Percentiles rank a stretch among this genome's conserved stretches.
phyloP scores from a whole-genome alignment of 2,113 vertebrate genomes.

The Nesoenas mayeri region DNA sequence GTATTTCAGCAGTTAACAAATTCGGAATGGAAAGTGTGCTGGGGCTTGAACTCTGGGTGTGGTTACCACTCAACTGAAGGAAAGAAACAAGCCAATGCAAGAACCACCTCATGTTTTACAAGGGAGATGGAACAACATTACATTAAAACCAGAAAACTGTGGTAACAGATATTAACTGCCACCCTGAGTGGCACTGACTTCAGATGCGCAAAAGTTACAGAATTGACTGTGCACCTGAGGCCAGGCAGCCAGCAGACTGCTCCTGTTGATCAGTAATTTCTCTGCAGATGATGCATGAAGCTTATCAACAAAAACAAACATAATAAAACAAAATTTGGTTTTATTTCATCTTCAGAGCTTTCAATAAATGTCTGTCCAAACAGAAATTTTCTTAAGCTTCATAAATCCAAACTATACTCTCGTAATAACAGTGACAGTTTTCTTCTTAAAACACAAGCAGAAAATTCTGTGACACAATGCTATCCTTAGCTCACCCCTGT shows the following conservation, averaged over 20 bases:
- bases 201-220: neutral
- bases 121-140: neutral
- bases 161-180: neutral
- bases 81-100: slow-evolving; percentile 17
- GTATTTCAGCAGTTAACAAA: neutral
- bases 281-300: neutral
- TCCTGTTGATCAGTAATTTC: neutral
- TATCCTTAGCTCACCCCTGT: neutral
- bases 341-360: neutral
- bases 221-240: neutral
- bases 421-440: neutral
- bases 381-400: neutral
- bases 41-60: neutral
- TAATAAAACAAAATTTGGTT: neutral
- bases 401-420: neutral
- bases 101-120: neutral
- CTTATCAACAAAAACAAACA: neutral
- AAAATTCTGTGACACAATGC: neutral
- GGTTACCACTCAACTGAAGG: neutral
- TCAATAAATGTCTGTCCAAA: neutral
- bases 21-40: neutral
- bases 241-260: neutral
- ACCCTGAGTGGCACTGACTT: neutral
- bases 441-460: neutral
- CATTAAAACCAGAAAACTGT: neutral